Evolutionary conservation across 2,113 vertebrate genomes (phyloP).

Genomic region (Ariopsis seemanni): DNA sequence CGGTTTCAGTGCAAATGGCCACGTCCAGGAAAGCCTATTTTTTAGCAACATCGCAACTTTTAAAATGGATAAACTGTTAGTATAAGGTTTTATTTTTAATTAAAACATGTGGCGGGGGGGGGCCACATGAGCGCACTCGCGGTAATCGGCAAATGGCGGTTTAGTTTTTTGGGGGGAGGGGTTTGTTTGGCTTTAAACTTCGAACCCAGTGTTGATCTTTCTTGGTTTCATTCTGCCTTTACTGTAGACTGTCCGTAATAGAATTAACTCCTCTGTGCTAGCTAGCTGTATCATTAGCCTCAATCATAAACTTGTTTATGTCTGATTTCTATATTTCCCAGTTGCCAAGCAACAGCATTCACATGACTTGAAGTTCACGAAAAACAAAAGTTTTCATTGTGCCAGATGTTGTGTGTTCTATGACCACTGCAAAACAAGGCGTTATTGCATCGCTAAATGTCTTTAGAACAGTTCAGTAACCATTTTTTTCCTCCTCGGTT

Average conservation of each 20-base stretch:
- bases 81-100: too few relatives aligned
- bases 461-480: not conserved
- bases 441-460: not conserved
- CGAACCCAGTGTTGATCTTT: not conserved
- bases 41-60: too few relatives aligned
- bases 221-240: not conserved
- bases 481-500: not conserved
- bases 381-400: not conserved
- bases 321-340: not conserved
- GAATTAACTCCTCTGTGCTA: not conserved
- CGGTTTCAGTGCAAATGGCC: too few relatives aligned
- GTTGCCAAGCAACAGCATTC: not conserved
- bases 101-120: too few relatives aligned
- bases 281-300: not conserved
- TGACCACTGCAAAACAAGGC: not conserved
- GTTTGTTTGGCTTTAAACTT: not conserved
- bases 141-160: too few relatives aligned
- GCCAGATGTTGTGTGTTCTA: not conserved
- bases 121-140: too few relatives aligned
- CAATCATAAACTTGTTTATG: not conserved
- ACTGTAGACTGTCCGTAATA: not conserved
- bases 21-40: too few relatives aligned
- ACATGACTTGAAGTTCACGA: not conserved
- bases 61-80: too few relatives aligned
- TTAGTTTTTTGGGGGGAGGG: too few relatives aligned